Evolutionary conservation across 1,140 invertebrate species (phyloP), one percentile per base, ranked within the genome.

Genomic region (Pseudomyrmex cubaensis): DNA sequence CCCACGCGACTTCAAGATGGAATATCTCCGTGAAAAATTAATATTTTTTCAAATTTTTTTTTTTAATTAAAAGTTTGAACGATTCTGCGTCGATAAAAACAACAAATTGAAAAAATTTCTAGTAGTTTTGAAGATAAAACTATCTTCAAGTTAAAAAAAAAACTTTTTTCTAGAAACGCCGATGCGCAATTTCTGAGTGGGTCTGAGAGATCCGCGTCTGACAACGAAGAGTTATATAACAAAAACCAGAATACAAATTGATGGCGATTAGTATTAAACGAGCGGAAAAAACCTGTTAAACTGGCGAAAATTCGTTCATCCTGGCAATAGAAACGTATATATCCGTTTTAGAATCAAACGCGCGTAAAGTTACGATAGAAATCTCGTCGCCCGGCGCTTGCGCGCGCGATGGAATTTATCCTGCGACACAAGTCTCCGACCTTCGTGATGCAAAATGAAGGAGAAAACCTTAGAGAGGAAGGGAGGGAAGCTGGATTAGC

Each of bases 401-500:
- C 10, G 61, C 57, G 13, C 61, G 35, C 15, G 50, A 61, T 25
- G 57, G 20, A 87, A 84, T 76, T 87, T 85, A 87, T 85, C 82
- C 54, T 50, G 22, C 22, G 44, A 50, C 46, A 54, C 12, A 17
- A 35, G 25, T 20, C 0, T 8, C 52, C 44, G 70, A 72, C 4
- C 35, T 56, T 48, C n/a, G 67, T 66, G 66, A 87, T 63, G 76
- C 78, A 84, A 57, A 54, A 15, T 46, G 48, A 44, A 66, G 12
- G 72, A 46, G 74, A 70, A 75, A 67, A 25, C 22, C 35, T 25
- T 25, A 0, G 4, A 4, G 0, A 5, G 35, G 64, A 64, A 70
- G 59, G 59, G 72, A 83, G 46, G 50, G 56, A 48, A 75, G 9
- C 8, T 62, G 57, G 50, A 46, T 73, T 63, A 73, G 61, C 10